Evolutionary conservation across 1,140 invertebrate species (phyloP).

Genomic region (Dermatophagoides farinae): DNA sequence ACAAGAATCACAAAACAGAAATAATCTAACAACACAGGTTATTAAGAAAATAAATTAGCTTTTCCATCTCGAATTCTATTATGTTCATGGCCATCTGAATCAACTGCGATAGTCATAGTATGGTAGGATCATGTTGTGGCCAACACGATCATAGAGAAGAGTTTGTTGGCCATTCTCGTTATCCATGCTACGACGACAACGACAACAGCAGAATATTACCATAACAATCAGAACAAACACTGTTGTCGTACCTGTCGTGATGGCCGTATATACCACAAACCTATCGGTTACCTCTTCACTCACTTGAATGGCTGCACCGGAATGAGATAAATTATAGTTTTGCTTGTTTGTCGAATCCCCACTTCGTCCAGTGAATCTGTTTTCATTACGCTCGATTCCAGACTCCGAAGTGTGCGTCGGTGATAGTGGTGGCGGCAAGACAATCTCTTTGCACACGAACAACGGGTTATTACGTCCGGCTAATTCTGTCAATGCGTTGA

Average conservation of each 20-base stretch:
- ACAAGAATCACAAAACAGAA: too few relatives aligned
- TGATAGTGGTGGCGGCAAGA: not conserved
- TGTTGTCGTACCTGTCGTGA: not conserved
- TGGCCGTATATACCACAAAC: conserved; percentile 4
- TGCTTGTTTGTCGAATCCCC: too few relatives aligned
- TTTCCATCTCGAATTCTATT: too few relatives aligned
- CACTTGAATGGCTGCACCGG: not conserved
- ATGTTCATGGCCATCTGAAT: too few relatives aligned
- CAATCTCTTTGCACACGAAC: conserved; percentile 1
- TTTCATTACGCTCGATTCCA: not conserved
- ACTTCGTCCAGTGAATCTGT: not conserved
- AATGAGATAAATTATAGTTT: not conserved
- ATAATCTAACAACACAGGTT: too few relatives aligned
- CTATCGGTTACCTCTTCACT: not conserved
- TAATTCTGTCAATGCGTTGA: not conserved
- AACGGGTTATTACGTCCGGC: not conserved
- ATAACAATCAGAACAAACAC: not conserved
- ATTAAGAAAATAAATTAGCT: too few relatives aligned
- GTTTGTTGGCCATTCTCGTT: not conserved
- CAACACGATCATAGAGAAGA: not conserved
- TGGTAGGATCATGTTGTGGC: too few relatives aligned
- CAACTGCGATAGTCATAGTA: too few relatives aligned
- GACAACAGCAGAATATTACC: not conserved
- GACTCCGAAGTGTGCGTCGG: too few relatives aligned
- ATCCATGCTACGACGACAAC: not conserved